These are phyloP conservation scores for Chloroceryle inda DNA, from an alignment of 2,797 vertebrate genomes.

Conservation along the genomic window DNA sequence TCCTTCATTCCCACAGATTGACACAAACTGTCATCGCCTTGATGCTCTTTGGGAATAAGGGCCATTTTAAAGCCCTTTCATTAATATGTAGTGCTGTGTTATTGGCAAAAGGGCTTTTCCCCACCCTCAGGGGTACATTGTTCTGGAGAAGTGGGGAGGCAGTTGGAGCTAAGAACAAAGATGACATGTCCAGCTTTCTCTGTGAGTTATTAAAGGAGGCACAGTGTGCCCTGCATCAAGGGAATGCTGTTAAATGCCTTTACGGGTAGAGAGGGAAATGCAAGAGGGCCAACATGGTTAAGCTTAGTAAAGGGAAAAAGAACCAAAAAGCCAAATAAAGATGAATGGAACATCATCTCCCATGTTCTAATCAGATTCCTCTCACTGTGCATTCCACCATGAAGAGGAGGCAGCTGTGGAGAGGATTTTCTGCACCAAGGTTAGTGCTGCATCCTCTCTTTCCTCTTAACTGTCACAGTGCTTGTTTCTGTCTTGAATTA, in stretches of 20 bases:
- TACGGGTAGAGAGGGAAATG: background rate
- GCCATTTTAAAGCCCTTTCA: background rate
- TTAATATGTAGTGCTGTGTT: background rate
- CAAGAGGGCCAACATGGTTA: background rate
- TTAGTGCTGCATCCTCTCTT: background rate
- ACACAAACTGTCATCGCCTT: background rate
- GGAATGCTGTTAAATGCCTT: background rate
- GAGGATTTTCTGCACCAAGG: background rate
- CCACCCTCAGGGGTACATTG: accelerated
- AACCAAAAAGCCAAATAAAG: background rate
- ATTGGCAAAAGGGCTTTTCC: background rate
- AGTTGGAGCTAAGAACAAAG: background rate
- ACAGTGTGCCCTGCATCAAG: background rate
- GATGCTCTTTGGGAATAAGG: background rate
- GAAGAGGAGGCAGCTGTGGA: background rate
- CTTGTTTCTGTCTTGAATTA: constrained; percentile 10
- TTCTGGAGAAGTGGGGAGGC: background rate
- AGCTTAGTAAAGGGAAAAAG: background rate
- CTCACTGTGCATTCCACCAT: background rate
- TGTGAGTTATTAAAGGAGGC: background rate
- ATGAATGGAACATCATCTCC: background rate
- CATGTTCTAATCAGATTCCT: background rate
- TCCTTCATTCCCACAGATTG: background rate
- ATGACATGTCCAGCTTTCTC: background rate
- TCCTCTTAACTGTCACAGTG: background rate